Evolutionary conservation across 1,140 invertebrate species (phyloP).

Genomic region (Holcopasites calliopsidis): DNA sequence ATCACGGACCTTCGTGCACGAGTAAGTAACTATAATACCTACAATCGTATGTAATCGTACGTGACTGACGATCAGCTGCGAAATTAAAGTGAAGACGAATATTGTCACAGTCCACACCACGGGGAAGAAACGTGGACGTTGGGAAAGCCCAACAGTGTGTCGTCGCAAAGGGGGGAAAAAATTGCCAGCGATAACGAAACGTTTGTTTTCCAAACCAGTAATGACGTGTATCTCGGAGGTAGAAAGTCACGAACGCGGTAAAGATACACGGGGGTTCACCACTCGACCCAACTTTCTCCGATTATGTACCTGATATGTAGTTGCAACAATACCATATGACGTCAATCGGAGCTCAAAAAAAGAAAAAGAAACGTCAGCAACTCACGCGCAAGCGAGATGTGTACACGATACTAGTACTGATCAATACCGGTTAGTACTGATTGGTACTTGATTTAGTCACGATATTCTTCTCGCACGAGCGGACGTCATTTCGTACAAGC

Average conservation of each 20-base stretch:
- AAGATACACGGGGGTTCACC: background rate
- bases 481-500: background rate
- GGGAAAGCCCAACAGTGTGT: too few relatives aligned
- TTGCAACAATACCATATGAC: background rate
- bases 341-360: background rate
- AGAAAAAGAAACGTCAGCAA: background rate
- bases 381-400: background rate
- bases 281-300: background rate
- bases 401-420: background rate
- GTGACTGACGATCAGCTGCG: background rate
- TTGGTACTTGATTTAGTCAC: conserved; percentile 4
- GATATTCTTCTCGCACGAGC: background rate
- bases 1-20: background rate
- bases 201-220: conserved; percentile 2
- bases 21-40: conserved; percentile 7
- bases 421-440: background rate
- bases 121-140: too few relatives aligned
- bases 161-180: background rate
- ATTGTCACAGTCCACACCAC: background rate
- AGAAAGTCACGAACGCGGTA: background rate
- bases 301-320: background rate
- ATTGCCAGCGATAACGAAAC: background rate
- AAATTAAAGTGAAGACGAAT: background rate
- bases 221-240: background rate
- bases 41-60: background rate